Evolutionary conservation across 2,888 invertebrate species (phyloP), one percentile per base, ranked within the genome.

Genomic region (Cryptocephalus primarius): DNA sequence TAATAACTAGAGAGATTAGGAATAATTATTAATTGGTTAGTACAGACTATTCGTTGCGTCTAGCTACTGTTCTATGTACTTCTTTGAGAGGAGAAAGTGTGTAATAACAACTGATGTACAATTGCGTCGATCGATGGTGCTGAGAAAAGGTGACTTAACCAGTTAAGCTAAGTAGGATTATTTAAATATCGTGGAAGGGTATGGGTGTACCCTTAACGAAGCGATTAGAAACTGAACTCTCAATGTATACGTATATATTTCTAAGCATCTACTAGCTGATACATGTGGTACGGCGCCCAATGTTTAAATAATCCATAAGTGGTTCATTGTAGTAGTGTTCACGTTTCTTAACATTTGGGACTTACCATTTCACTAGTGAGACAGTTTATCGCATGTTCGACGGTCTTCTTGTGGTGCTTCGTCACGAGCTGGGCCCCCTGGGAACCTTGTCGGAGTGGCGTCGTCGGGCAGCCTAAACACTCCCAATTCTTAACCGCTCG

Each of bases 281-380:
- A 36, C 12, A 36, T 36, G 36, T 36, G 6, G 4, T 36, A 11
- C 6, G 36, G 11, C 12, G 36, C 4, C 6, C 12, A n/a, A 36
- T 36, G 4, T 36, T 36, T 36, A 36, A 36, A 36, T 36, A 36
- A 36, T 36, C 36, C 36, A 22, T 22, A 22, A 22, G 36, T 12
- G n/a, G n/a, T 36, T 11, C 6, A 42, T 31, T n/a, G 42, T 32
- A 8, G 11, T 32, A 9, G 32, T 42, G 9, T 36, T 40, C 10
- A 13, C 10, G 13, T 13, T 4, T 13, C 45, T 51, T 55, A 57
- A 46, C 50, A 56, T 57, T 63, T 64, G 45, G 54, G 62, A 79
- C 83, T 84, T 74, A 88, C 86, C 85, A 88, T 85, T 82, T 88
- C 88, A 58, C 83, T 82, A 62, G 87, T 85, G 63, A 88, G 80